Evolutionary conservation across 2,888 invertebrate species (phyloP).

Genomic region (Eristalinus sepulchralis): DNA sequence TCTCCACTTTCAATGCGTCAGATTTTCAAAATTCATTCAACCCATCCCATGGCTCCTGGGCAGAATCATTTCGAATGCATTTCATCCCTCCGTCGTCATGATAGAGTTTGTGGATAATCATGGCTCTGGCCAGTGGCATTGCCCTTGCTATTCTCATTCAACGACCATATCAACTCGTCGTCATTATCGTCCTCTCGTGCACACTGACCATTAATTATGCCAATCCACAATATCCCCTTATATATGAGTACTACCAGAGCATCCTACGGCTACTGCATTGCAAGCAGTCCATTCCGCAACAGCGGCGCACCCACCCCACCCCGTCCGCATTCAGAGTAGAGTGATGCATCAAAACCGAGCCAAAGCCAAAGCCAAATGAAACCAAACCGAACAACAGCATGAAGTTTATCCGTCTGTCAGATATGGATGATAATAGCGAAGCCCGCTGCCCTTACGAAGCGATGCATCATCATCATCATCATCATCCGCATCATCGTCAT

Average conservation of each 20-base stretch:
- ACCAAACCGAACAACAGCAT: constrained; percentile 60
- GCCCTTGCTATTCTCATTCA: constrained; percentile 43
- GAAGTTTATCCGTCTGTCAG: constrained; percentile 59
- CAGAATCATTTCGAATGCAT: neutral
- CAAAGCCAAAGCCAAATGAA: constrained; percentile 15
- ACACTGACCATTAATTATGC: constrained; percentile 69
- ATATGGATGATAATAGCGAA: constrained; percentile 54
- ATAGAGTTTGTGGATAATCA: constrained; percentile 14
- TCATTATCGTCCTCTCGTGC: constrained; percentile 28
- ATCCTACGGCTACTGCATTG: constrained; percentile 17
- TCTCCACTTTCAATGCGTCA: constrained; percentile 3
- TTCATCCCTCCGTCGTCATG: neutral
- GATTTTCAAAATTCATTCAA: neutral
- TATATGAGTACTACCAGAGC: constrained; percentile 13
- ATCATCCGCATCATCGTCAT: constrained; percentile 10
- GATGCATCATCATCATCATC: constrained; percentile 55
- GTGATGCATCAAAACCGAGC: constrained; percentile 42
- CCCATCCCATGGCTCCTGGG: neutral
- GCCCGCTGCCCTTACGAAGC: constrained; percentile 9
- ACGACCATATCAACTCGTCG: constrained; percentile 3
- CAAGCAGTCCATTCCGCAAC: constrained; percentile 41
- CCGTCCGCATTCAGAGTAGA: neutral
- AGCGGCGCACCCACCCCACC: neutral
- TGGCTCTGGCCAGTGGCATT: constrained; percentile 26
- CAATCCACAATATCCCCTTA: constrained; percentile 54